Conservation (phyloP, 2,888 invertebrate species). For the Mesoligia furuncula region DNA sequence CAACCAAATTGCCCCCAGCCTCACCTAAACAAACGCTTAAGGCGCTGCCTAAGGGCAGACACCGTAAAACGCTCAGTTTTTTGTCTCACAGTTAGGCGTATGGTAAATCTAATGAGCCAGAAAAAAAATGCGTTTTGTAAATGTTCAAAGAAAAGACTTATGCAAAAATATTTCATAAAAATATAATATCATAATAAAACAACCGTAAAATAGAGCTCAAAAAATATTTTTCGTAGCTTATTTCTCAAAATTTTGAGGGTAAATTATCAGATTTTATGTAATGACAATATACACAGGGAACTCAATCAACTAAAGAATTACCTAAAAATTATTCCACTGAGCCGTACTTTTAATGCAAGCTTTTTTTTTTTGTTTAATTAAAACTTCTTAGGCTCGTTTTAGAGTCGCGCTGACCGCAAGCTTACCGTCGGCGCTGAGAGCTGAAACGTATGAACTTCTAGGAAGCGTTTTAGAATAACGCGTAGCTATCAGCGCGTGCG, state of each 20-base stretch:
- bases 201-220: neutral
- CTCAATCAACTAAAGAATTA: neutral
- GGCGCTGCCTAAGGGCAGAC: too few species aligned
- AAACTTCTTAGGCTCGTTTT: too few species aligned
- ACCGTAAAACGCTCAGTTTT: neutral
- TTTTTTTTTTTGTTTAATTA: too few species aligned
- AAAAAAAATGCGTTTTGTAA: neutral
- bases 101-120: too few species aligned
- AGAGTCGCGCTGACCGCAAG: too few species aligned
- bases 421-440: too few species aligned
- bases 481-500: too few species aligned
- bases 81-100: neutral
- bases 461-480: too few species aligned
- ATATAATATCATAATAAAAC: neutral
- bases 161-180: neutral
- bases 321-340: too few species aligned
- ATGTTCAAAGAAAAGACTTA: neutral
- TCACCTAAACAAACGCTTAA: constrained; percentile 34
- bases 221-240: neutral
- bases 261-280: too few species aligned
- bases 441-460: too few species aligned
- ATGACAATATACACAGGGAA: neutral
- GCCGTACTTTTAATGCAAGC: too few species aligned
- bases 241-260: neutral
- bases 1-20: neutral